Conservation (phyloP, 1,140 invertebrate genomes). For the Bombus difficillimus region DNA sequence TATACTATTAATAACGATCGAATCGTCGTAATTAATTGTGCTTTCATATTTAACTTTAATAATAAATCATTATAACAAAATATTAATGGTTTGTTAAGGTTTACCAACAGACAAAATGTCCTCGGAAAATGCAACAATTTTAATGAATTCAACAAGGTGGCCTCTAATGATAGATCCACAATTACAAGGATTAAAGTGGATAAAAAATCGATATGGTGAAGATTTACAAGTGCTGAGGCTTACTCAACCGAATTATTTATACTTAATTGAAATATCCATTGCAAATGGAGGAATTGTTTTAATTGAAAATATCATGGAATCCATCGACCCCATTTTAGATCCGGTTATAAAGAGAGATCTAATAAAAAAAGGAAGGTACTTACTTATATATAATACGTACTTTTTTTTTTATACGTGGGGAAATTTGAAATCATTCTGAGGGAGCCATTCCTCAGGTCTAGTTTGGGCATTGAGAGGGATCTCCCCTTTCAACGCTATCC, state of each 20-base stretch:
- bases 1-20: too few relatives aligned
- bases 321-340: conserved; percentile 94
- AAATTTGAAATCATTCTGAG: too few relatives aligned
- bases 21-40: not conserved
- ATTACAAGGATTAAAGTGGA: conserved; percentile 97
- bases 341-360: conserved; percentile 94
- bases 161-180: conserved; percentile 98
- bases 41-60: too few relatives aligned
- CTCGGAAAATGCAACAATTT: conserved; percentile 96
- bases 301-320: conserved; percentile 95
- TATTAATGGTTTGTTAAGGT: conserved; percentile 74
- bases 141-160: conserved; percentile 95
- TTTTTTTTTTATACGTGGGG: too few relatives aligned
- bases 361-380: conserved; percentile 90
- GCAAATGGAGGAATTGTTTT: conserved; percentile 89
- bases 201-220: conserved; percentile 91
- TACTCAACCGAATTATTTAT: conserved; percentile 92
- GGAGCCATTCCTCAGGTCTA: too few relatives aligned
- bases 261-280: conserved; percentile 92
- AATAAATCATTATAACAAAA: too few relatives aligned
- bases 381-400: too few relatives aligned
- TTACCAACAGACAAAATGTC: conserved; percentile 96
- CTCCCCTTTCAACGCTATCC: rapidly evolving
- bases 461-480: too few relatives aligned
- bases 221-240: conserved; percentile 89